A percentile compares a stretch with the other conserved stretches of the same genome.
phyloP scores from a whole-genome alignment of 2,797 vertebrate genomes.

The Pipistrellus pygmaeus region DNA sequence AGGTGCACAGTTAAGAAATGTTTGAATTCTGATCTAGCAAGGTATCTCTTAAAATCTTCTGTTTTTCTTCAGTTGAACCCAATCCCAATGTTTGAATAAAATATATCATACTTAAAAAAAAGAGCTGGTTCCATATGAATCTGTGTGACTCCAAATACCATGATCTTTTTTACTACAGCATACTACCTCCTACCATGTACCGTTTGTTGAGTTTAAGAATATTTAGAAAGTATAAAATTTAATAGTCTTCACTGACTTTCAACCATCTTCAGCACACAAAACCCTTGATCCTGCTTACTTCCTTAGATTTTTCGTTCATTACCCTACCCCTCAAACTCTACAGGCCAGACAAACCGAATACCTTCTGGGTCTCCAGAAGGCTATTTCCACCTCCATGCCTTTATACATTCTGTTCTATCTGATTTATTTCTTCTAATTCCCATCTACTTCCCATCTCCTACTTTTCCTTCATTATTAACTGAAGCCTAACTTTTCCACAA shows the following conservation, averaged over 20 bases:
- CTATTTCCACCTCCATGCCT: background rate
- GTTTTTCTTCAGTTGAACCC: background rate
- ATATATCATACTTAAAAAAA: background rate
- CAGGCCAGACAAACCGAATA: background rate
- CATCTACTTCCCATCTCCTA: background rate
- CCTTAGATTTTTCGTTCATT: background rate
- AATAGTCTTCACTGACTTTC: constrained; percentile 27
- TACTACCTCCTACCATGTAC: background rate
- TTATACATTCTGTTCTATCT: background rate
- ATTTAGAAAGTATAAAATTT: background rate
- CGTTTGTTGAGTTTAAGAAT: background rate
- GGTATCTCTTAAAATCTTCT: background rate
- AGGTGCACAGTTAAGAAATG: background rate
- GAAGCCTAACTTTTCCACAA: background rate
- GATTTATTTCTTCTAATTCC: background rate
- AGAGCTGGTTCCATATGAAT: background rate
- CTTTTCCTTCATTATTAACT: constrained; percentile 21
- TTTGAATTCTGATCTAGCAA: background rate
- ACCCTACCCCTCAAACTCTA: background rate
- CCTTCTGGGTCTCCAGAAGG: background rate
- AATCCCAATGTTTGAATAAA: background rate
- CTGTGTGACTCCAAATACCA: constrained; percentile 10
- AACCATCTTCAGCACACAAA: background rate
- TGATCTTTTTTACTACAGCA: background rate
- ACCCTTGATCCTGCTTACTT: background rate